Evolutionary conservation across 2,797 vertebrate genomes (phyloP).

Genomic region (Brachyrhaphis roseni): DNA sequence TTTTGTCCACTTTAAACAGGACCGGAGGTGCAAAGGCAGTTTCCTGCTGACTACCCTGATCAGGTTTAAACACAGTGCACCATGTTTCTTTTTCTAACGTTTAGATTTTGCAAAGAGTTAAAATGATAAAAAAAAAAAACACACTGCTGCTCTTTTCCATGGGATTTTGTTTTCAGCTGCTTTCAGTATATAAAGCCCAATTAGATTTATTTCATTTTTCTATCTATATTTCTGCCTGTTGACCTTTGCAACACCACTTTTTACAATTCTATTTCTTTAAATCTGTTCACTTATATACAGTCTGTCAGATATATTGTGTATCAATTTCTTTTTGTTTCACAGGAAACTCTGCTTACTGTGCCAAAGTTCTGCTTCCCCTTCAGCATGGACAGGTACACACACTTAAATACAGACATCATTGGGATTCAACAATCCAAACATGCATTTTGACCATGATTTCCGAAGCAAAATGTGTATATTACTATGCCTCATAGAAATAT

Average conservation of each 20-base stretch:
- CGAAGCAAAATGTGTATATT: background rate
- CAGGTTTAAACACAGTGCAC: conserved; percentile 87
- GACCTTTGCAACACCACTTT: background rate
- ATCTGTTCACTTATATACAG: background rate
- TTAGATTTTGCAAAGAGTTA: background rate
- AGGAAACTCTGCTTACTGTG: conserved; percentile 97
- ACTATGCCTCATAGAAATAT: background rate
- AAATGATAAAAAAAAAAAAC: no score
- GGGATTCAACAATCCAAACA: background rate
- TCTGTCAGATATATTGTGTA: background rate
- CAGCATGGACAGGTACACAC: conserved; percentile 71
- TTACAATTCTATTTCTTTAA: background rate
- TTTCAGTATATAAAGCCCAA: background rate
- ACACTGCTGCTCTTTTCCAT: background rate
- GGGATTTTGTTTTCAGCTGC: background rate
- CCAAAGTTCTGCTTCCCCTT: conserved; percentile 82
- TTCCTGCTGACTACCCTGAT: conserved; percentile 94
- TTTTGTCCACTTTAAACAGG: conserved; percentile 84
- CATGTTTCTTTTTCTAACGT: background rate
- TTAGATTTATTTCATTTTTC: background rate
- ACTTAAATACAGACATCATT: background rate
- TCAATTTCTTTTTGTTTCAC: conserved; percentile 62
- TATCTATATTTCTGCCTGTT: background rate
- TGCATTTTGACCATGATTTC: background rate
- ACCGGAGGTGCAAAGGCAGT: conserved; percentile 92